phyloP scores from a whole-genome alignment of 2,888 invertebrate genomes.

The Pterostichus madidus region DNA sequence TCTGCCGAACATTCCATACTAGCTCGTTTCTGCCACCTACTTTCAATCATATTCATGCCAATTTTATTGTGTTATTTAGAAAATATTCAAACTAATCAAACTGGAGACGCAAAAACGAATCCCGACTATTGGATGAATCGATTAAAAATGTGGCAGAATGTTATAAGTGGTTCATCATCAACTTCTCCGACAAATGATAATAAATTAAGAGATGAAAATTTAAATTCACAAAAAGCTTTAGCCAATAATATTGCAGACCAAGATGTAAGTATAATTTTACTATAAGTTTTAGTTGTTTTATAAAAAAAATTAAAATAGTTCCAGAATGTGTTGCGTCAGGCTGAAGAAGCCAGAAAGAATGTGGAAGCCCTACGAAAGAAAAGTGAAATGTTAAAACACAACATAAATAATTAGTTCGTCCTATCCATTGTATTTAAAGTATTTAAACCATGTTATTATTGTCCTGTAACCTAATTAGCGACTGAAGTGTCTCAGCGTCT shows the following conservation, averaged over 20 bases:
- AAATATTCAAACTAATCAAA: slow-evolving; percentile 23
- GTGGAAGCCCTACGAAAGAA: slow-evolving; percentile 5
- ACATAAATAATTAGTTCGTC: slow-evolving; percentile 34
- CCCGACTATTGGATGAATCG: slow-evolving; percentile 60
- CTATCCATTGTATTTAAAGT: slow-evolving; percentile 38
- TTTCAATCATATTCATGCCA: no score
- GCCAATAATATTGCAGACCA: slow-evolving; percentile 40
- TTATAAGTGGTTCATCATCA: slow-evolving; percentile 1
- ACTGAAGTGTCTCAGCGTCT: slow-evolving; percentile 13
- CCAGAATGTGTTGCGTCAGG: slow-evolving; percentile 49
- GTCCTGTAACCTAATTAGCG: slow-evolving; percentile 24
- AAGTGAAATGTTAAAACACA: slow-evolving; percentile 33
- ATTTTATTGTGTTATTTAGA: neutral
- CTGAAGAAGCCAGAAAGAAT: slow-evolving; percentile 23
- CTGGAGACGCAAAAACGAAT: neutral
- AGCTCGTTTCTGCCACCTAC: no score
- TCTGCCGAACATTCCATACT: neutral
- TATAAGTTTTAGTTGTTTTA: neutral
- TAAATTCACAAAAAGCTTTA: slow-evolving; percentile 20
- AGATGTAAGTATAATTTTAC: slow-evolving; percentile 47
- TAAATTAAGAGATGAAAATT: slow-evolving; percentile 50
- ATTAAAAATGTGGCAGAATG: slow-evolving; percentile 51
- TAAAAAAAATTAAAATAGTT: slow-evolving; percentile 29
- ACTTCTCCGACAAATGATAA: slow-evolving; percentile 19
- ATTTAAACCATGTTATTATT: slow-evolving; percentile 32